Conservation (phyloP, 1,140 invertebrate genomes). For the Cotesia chilonis region DNA sequence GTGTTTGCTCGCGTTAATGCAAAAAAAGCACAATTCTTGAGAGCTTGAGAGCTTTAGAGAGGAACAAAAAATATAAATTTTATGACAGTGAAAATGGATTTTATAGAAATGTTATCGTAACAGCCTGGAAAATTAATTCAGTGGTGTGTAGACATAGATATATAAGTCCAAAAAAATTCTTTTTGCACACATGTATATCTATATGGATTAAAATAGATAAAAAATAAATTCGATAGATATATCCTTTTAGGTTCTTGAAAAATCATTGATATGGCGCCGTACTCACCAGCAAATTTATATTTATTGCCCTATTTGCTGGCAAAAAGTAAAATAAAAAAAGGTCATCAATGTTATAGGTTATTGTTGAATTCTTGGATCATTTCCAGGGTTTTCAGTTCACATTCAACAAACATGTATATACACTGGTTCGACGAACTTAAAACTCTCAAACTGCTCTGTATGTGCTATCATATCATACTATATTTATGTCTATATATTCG, state of each 20-base stretch:
- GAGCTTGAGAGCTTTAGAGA: no score
- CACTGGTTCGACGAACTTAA: not conserved
- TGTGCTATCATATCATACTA: no score
- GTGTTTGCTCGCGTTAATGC: not conserved
- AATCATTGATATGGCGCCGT: conserved; percentile 6
- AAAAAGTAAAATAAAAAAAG: not conserved
- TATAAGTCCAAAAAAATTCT: no score
- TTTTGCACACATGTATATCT: no score
- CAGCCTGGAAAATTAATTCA: no score
- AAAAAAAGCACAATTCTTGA: no score
- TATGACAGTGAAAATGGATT: no score
- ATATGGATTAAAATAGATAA: not conserved
- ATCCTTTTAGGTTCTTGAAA: not conserved
- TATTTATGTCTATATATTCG: no score
- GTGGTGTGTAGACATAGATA: no score
- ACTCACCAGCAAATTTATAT: not conserved
- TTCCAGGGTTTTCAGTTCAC: not conserved
- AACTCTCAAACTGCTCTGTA: no score
- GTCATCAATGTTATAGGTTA: conserved; percentile 6
- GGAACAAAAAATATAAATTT: no score
- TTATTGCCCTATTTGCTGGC: conserved; percentile 5
- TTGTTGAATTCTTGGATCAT: conserved; percentile 6
- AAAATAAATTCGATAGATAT: not conserved
- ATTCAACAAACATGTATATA: not conserved
- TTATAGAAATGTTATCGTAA: no score